These are phyloP conservation scores for Pyrgilauda ruficollis DNA, from an alignment of 2,113 vertebrate species.

Conservation along the genomic window DNA sequence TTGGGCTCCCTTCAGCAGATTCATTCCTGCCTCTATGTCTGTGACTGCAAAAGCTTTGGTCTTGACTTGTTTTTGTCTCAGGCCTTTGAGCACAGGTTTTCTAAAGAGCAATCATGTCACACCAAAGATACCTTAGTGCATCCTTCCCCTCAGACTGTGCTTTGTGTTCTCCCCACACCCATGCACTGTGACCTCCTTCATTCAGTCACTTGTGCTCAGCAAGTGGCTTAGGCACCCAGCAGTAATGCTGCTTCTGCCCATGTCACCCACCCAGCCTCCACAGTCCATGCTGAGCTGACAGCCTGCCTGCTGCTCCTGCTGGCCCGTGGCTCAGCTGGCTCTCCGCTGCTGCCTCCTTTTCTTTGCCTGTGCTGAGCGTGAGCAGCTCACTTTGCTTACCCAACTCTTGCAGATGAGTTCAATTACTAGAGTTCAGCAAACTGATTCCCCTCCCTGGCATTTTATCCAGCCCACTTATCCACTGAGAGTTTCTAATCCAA, in stretches of 20 bases:
- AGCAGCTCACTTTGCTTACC: neutral
- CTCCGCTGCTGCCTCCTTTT: neutral
- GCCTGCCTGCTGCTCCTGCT: neutral
- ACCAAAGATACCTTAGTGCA: neutral
- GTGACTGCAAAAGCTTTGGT: neutral
- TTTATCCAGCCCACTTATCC: conserved; percentile 43
- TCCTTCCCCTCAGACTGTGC: neutral
- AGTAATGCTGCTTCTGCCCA: fast-evolving
- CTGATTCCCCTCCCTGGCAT: conserved; percentile 45
- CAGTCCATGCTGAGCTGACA: neutral
- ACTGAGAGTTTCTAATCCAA: conserved; percentile 44
- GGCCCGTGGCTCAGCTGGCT: neutral
- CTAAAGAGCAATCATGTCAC: neutral
- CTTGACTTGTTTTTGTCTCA: neutral
- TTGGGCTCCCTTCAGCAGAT: neutral
- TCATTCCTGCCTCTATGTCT: neutral
- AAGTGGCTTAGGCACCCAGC: neutral
- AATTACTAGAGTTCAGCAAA: conserved; percentile 51
- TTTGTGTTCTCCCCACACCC: neutral
- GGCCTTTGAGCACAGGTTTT: neutral
- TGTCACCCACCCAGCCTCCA: neutral
- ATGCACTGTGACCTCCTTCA: fast-evolving
- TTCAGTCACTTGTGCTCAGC: neutral
- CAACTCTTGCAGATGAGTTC: neutral
- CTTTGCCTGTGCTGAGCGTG: neutral